Evolutionary conservation across 1,140 invertebrate genomes (phyloP), one percentile per base, ranked within the genome.

Genomic region (Ceratitis capitata): DNA sequence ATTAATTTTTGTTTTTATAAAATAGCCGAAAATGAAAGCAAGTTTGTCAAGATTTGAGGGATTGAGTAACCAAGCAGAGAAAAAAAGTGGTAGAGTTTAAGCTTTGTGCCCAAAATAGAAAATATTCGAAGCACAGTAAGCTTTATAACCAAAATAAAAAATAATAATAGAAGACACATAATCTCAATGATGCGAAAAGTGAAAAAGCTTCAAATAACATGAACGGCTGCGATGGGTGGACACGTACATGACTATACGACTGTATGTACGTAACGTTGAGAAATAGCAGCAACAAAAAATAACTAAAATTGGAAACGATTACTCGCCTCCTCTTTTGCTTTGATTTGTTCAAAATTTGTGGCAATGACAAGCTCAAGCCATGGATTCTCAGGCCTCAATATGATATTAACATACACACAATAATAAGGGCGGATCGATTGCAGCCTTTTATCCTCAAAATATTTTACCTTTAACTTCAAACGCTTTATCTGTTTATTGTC

Each of bases 1-100:
- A 26, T 47, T 78, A n/a, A n/a, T n/a, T n/a, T n/a, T n/a, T n/a
- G n/a, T n/a, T 78, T 78, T 78, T 9, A 26, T 78, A 78, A 45
- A 42, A 45, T 45, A 45, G n/a, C 16, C 69, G 53, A 26, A 42
- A 64, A 12, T 10, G 26, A 45, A 10, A 19, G 7, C 9, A 2
- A 23, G 51, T 5, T 45, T 78, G 45, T 26, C 45, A 45, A 42
- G 23, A 45, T 45, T 47, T 23, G 39, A 45, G 35, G 29, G 12
- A 32, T 23, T 45, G 45, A 14, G 64, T 16, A n/a, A n/a, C n/a
- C n/a, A n/a, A n/a, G n/a, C 5, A 19, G 35, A 53, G 51, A 19
- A 19, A 53, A 53, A 49, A 49, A 49, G 14, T 49, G 58, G 12
- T 23, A 9, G 12, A 61, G 26, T 61, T 29, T 29, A 26, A 61